phyloP scores from a whole-genome alignment of 2,113 vertebrate species.

The Callionymus lyra region DNA sequence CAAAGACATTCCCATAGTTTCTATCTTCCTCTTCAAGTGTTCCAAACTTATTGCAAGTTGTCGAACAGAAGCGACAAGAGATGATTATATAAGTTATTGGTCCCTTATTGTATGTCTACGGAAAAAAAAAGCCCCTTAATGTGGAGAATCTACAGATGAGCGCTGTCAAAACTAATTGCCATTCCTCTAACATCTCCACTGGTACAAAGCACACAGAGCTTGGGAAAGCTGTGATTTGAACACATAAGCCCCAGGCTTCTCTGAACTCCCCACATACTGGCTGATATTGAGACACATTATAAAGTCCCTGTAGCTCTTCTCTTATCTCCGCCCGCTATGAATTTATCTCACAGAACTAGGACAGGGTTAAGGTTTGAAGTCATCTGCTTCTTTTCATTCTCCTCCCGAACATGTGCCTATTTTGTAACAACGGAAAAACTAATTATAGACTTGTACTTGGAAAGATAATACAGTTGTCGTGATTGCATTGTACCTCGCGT shows the following conservation, averaged over 20 bases:
- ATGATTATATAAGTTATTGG: too few relatives aligned
- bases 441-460: slow-evolving; percentile 62
- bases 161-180: slow-evolving; percentile 26
- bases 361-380: slow-evolving; percentile 52
- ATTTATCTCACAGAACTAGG: slow-evolving; percentile 54
- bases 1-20: too few relatives aligned
- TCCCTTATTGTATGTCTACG: slow-evolving; percentile 9
- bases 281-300: slow-evolving; percentile 53
- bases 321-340: slow-evolving; percentile 53
- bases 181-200: slow-evolving; percentile 26
- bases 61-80: too few relatives aligned
- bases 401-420: slow-evolving; percentile 57
- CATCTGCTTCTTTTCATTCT: slow-evolving; percentile 57
- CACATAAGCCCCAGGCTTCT: slow-evolving; percentile 48
- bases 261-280: slow-evolving; percentile 37
- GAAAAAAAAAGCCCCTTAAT: slow-evolving; percentile 13
- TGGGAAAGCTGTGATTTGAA: slow-evolving; percentile 48
- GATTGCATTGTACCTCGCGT: slow-evolving; percentile 48
- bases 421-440: slow-evolving; percentile 54
- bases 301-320: slow-evolving; percentile 47
- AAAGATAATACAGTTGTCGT: slow-evolving; percentile 57
- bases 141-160: slow-evolving; percentile 7
- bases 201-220: slow-evolving; percentile 25
- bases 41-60: too few relatives aligned
- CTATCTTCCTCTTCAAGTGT: too few relatives aligned